Evolutionary conservation across 2,888 invertebrate genomes (phyloP), one percentile per base, ranked within the genome.

Genomic region (Cylindroiulus punctatus): DNA sequence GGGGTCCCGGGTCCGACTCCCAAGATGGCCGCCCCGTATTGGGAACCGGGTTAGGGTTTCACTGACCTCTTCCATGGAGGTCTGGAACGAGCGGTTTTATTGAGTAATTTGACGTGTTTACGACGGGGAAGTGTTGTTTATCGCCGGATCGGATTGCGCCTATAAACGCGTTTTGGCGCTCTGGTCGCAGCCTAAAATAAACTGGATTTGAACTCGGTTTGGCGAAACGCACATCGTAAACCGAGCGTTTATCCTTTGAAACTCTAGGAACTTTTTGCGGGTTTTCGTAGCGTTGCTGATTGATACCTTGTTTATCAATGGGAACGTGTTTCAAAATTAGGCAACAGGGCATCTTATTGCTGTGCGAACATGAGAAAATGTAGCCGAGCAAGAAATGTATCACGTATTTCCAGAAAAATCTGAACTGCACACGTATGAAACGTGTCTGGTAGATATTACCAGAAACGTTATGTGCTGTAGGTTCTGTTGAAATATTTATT

Each of bases 51-150:
- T 26, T 65, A 26, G 65, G 26, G 26, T 65, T 65, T 65, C 65
- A 65, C 65, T 65, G 65, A 65, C 65, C 65, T 65, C 26, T 26
- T 65, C 65, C 65, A 65, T 0, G 65, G 65, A 65, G 65, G 65
- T 65, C 65, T n/a, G 10, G 14, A 65, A 65, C 26, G 65, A 65
- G 65, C 65, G 26, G 12, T 65, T 65, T 65, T 65, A 65, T 65
- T 65, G 65, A 65, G 65, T 65, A 65, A 65, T 65, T 40, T 65
- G 65, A 65, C 65, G 65, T 65, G 65, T 65, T 65, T 65, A 65
- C 65, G 65, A 65, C 26, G 65, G 65, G 65, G 65, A 65, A 65
- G 65, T 65, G 65, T 65, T 65, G 65, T 65, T 65, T 65, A 65
- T 65, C 65, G 10, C 26, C 65, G 65, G 65, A 65, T 65, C 65